Percentiles rank a stretch among this genome's conserved stretches.
phyloP scores from a whole-genome alignment of 2,113 vertebrate species.

The Oxyura jamaicensis region DNA sequence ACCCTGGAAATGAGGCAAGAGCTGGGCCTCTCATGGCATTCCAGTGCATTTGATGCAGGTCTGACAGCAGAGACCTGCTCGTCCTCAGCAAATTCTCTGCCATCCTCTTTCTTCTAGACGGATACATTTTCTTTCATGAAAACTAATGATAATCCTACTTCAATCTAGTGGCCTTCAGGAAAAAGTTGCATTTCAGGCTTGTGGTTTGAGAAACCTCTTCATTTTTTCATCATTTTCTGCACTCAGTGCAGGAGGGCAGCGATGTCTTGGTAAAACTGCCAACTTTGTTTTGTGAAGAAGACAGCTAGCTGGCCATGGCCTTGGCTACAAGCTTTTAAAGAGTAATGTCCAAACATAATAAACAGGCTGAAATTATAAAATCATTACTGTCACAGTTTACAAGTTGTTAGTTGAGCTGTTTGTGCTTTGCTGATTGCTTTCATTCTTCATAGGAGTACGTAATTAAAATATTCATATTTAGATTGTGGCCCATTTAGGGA shows the following conservation, averaged over 20 bases:
- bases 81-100: neutral
- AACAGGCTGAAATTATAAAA: conserved; percentile 5
- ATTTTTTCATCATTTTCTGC: neutral
- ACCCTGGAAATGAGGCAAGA: neutral
- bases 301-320: neutral
- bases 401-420: neutral
- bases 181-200: neutral
- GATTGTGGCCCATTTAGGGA: neutral
- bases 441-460: neutral
- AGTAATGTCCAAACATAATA: neutral
- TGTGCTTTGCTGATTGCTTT: conserved; percentile 17
- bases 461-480: conserved; percentile 44
- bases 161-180: neutral
- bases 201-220: neutral
- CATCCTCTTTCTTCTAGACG: neutral
- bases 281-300: neutral
- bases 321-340: neutral
- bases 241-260: neutral
- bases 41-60: neutral
- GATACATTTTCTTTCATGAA: neutral
- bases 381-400: neutral
- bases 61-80: neutral
- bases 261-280: neutral
- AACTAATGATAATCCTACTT: neutral
- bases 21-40: neutral